A percentile compares a stretch with the other conserved stretches of the same genome.
These are phyloP conservation scores for Onchidella celtica DNA, from an alignment of 2,888 invertebrate species.

Conservation along the genomic window DNA sequence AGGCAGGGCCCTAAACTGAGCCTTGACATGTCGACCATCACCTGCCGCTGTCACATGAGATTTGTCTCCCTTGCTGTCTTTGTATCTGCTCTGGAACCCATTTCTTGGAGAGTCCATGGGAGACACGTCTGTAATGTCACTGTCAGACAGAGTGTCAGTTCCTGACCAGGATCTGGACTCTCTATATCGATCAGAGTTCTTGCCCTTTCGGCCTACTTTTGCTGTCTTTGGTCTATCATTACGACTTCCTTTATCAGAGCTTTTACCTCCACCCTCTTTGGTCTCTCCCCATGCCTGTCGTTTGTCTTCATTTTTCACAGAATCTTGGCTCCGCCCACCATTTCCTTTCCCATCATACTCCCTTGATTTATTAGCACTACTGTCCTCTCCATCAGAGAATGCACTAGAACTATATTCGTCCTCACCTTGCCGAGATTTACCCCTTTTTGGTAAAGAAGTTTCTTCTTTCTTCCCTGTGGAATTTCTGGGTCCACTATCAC, in stretches of 20 bases:
- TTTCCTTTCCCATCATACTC: not conserved
- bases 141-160: constrained; percentile 65
- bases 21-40: constrained; percentile 6
- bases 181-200: constrained; percentile 28
- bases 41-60: constrained; percentile 34
- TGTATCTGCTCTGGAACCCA: not conserved
- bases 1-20: constrained; percentile 37
- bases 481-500: constrained; percentile 6
- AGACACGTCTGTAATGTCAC: constrained; percentile 77
- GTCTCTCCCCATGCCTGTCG: constrained; percentile 38
- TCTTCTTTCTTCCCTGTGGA: constrained; percentile 29
- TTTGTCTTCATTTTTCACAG: not conserved
- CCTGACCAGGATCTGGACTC: constrained; percentile 47
- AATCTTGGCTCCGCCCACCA: not conserved
- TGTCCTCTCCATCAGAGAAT: constrained; percentile 37
- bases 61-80: constrained; percentile 21
- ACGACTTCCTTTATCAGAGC: too few species aligned
- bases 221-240: constrained; percentile 54
- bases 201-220: constrained; percentile 43
- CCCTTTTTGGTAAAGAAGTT: not conserved
- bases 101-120: constrained; percentile 67
- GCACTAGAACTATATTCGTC: constrained; percentile 39
- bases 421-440: constrained; percentile 10
- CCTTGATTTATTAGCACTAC: not conserved
- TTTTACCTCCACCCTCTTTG: not conserved